phyloP scores from a whole-genome alignment of 2,113 vertebrate species.

The Calyptomena viridis region DNA sequence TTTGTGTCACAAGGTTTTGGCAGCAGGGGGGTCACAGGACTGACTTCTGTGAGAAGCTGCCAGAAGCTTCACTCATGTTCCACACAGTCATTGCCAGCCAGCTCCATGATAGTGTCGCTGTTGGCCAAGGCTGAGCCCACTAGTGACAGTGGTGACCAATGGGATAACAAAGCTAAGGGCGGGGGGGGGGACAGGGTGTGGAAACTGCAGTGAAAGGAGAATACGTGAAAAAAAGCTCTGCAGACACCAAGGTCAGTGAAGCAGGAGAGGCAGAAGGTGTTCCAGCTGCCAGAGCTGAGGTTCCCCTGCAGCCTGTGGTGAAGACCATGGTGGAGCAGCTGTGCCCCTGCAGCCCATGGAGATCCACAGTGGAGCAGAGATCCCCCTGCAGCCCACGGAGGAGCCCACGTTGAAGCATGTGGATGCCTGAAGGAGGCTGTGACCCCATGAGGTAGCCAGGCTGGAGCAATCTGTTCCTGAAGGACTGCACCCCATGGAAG shows the following conservation, averaged over 20 bases:
- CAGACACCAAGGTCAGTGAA: not conserved
- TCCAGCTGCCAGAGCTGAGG: not conserved
- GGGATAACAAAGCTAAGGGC: not conserved
- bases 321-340: not conserved
- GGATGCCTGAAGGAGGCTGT: not conserved
- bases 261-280: not conserved
- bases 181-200: not conserved
- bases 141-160: rapidly evolving
- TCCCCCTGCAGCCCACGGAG: not conserved
- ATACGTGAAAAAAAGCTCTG: not conserved
- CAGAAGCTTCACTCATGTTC: not conserved
- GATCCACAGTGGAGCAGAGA: not conserved
- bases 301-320: not conserved
- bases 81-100: not conserved
- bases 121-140: rapidly evolving
- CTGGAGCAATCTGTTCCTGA: not conserved
- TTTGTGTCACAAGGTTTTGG: not conserved
- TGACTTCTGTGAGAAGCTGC: not conserved
- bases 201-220: not conserved
- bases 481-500: not conserved
- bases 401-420: not conserved
- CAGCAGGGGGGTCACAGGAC: too few relatives aligned
- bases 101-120: rapidly evolving
- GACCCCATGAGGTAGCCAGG: too few relatives aligned
- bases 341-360: not conserved